Conservation (phyloP, 2,797 vertebrate genomes). For the Clarias fuscus region DNA sequence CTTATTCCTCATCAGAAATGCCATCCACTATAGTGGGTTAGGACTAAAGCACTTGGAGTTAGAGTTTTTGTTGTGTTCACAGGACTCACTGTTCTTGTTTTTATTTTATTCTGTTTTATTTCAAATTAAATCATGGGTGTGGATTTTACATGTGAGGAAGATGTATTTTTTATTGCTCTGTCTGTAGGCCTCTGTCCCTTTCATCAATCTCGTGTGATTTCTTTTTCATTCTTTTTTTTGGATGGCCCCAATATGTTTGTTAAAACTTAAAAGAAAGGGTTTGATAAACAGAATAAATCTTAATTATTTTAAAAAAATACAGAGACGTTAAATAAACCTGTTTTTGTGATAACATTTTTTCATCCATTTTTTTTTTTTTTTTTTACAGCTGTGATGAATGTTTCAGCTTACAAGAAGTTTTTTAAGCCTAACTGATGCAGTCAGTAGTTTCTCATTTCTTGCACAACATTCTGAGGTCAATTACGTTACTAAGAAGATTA, state of each 20-base stretch:
- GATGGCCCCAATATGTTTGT: conserved; percentile 67
- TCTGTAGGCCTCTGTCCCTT: conserved; percentile 34
- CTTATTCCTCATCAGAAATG: conserved; percentile 47
- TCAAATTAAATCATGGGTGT: conserved; percentile 54
- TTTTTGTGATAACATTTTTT: conserved; percentile 78
- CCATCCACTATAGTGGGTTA: conserved; percentile 40
- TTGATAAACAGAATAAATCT: conserved; percentile 81
- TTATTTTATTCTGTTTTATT: conserved; percentile 41
- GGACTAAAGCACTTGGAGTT: conserved; percentile 55
- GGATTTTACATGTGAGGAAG: conserved; percentile 55
- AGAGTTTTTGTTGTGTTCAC: conserved; percentile 46
- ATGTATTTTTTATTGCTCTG: conserved; percentile 46
- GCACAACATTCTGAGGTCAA: too few relatives aligned
- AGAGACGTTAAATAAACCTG: conserved; percentile 84
- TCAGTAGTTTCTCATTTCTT: too few relatives aligned
- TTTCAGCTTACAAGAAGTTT: too few relatives aligned
- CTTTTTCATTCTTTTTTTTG: conserved; percentile 65
- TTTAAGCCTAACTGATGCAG: too few relatives aligned
- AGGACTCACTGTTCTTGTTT: conserved; percentile 40
- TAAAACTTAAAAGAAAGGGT: conserved; percentile 74
- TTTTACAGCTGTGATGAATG: background rate
- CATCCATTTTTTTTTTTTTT: conserved; percentile 57
- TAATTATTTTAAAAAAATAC: conserved; percentile 84
- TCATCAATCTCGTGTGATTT: conserved; percentile 64
- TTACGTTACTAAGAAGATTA: too few relatives aligned